Evolutionary conservation across 2,113 vertebrate species (phyloP).

Genomic region (Epinephelus moara): DNA sequence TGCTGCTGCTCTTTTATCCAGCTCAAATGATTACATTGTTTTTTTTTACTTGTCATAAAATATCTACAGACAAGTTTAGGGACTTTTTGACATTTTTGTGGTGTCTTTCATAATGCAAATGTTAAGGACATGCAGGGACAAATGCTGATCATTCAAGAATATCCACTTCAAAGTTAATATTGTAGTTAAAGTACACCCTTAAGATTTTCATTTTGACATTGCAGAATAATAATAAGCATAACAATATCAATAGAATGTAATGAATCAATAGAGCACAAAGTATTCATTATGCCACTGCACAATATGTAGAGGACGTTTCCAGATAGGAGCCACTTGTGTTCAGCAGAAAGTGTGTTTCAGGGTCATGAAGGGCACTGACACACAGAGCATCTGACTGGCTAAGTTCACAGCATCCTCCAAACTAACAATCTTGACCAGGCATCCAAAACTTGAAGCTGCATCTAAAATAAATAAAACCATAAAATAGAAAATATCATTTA

Average conservation of each 20-base stretch:
- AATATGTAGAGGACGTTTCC: neutral
- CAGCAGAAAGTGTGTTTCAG: conserved; percentile 17
- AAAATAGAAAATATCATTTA: neutral
- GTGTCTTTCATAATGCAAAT: neutral
- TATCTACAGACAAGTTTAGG: neutral
- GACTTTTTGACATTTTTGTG: neutral
- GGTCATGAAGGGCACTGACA: neutral
- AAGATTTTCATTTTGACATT: neutral
- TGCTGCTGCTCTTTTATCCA: conserved; percentile 19
- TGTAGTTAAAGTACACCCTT: neutral
- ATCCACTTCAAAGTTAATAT: neutral
- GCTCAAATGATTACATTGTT: neutral
- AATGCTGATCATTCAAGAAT: neutral
- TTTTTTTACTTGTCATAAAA: neutral
- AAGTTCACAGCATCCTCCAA: conserved; percentile 3
- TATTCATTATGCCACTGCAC: neutral
- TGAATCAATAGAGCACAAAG: neutral
- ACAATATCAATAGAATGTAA: neutral
- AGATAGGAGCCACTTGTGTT: neutral
- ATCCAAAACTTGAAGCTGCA: neutral
- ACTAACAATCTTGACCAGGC: neutral
- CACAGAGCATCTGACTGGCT: neutral
- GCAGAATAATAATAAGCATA: neutral
- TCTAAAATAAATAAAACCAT: neutral
- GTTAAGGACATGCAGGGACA: neutral